Evolutionary conservation across 2,797 vertebrate genomes (phyloP), one percentile per base, ranked within the genome.

Genomic region (Parambassis ranga): DNA sequence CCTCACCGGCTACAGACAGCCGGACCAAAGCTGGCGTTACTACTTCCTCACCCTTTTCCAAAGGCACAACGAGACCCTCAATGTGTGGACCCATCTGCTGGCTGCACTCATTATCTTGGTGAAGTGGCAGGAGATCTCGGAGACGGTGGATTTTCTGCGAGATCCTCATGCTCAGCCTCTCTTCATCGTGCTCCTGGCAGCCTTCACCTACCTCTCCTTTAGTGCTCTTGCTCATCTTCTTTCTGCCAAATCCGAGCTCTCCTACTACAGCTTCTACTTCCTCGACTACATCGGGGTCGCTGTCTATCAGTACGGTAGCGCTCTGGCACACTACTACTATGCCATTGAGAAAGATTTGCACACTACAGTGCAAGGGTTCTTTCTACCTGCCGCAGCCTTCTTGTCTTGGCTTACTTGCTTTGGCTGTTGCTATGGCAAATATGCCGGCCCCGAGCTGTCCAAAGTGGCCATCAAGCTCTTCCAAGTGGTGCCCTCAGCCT

Each of bases 231-330:
- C 97, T 9, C 97, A 98, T 71, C 95, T 98, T 32, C 90, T 98
- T 65, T 96, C 96, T 44, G 95, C 97, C 83, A 96, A 95, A 39
- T 98, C 97, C 0, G 96, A 98, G 91, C 94, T 98, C 79, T 98
- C 96, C 78, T 95, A 96, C 81, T 98, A 96, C 81, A 87, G 92
- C 23, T 98, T 98, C 89, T 98, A 96, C 90, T 98, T 98, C 88
- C 75, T 98, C 86, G 96, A 98, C 90, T 98, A 98, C 0, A 94
- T 98, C 36, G 97, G 97, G 0, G 96, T 98, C 0, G 94, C 96
- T 0, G 77, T 95, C 6, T 98, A 98, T 87, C 97, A 98, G 84
- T 98, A 96, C 0, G 93, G 95, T 85, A 98, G 96, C 0, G 97
- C 95, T 3, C 77, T 98, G 71, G 93, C 84, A 0, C 97, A 98